phyloP scores from a whole-genome alignment of 2,888 invertebrate species.

The Odiellus spinosus region DNA sequence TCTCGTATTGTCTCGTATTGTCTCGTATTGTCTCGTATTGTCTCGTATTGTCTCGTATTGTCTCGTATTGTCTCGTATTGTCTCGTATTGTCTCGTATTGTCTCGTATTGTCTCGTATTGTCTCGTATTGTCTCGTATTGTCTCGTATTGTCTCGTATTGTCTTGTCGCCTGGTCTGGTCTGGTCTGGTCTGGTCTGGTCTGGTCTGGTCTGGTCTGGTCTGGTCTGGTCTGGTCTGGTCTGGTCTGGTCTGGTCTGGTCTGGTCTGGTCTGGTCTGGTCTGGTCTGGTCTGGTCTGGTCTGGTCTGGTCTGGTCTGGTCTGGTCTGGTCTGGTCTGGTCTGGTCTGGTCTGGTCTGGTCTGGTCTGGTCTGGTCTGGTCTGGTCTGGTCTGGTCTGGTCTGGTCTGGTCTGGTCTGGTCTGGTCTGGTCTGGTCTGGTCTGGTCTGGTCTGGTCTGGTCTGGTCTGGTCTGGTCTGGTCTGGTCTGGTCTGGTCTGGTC shows the following conservation, averaged over 20 bases:
- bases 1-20: too few relatives aligned
- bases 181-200: background rate
- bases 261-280: constrained; percentile 13
- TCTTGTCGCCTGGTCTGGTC: background rate
- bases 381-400: constrained; percentile 17
- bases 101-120: too few relatives aligned
- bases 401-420: constrained; percentile 17
- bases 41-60: too few relatives aligned
- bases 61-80: too few relatives aligned
- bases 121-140: too few relatives aligned
- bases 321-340: constrained; percentile 10
- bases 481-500: background rate
- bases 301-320: constrained; percentile 15
- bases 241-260: constrained; percentile 4
- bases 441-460: constrained; percentile 14
- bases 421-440: constrained; percentile 13
- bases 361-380: constrained; percentile 17
- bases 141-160: too few relatives aligned
- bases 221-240: background rate
- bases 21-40: too few relatives aligned
- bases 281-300: constrained; percentile 15
- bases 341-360: constrained; percentile 19
- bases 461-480: constrained; percentile 2
- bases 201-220: background rate
- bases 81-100: too few relatives aligned